Percentiles rank a stretch among this genome's conserved stretches.
These are phyloP conservation scores for Chironex yamaguchii DNA, from an alignment of 30 jellyfish, hydroid and myxozoan genomes.

Conservation along the genomic window DNA sequence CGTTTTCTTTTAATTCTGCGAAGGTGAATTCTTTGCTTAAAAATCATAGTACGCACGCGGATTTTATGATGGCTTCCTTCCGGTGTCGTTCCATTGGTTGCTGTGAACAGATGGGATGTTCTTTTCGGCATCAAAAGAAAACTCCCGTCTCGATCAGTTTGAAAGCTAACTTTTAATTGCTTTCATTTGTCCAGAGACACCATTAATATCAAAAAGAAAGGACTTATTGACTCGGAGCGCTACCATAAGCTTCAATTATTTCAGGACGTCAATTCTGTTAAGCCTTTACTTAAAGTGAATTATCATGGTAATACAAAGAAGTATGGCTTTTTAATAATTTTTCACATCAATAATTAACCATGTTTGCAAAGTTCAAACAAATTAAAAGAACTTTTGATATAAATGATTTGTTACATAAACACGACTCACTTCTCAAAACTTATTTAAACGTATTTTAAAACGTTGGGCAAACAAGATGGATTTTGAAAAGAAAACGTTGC, in stretches of 20 bases:
- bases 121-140: background rate
- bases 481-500: background rate
- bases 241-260: background rate
- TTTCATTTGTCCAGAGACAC: background rate
- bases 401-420: background rate
- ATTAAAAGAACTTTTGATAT: background rate
- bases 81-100: too few species aligned
- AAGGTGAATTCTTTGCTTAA: too few species aligned
- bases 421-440: background rate
- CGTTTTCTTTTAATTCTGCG: too few species aligned
- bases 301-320: background rate
- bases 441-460: background rate
- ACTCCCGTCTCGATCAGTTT: background rate
- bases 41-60: too few species aligned
- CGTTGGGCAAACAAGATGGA: background rate
- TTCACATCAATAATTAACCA: background rate
- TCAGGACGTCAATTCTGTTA: background rate
- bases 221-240: background rate
- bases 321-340: background rate
- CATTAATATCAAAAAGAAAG: background rate
- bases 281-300: background rate
- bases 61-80: too few species aligned
- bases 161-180: too few species aligned
- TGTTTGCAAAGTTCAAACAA: background rate
- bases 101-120: background rate